phyloP scores from a whole-genome alignment of 2,113 vertebrate species.

The Leiothrix lutea region DNA sequence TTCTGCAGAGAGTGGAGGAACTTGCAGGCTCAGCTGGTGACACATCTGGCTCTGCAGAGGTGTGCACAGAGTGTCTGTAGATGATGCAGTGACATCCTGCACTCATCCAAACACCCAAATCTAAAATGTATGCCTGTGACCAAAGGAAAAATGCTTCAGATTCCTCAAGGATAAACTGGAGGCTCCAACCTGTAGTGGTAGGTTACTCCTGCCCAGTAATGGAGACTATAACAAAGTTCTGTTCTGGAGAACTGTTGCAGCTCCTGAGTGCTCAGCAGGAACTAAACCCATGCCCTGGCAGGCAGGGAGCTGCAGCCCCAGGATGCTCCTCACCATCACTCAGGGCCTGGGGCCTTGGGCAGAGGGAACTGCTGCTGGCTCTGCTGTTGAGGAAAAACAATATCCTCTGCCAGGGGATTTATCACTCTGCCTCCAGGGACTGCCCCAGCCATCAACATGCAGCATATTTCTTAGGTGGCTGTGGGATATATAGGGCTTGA shows the following conservation, averaged over 20 bases:
- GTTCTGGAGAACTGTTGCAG: background rate
- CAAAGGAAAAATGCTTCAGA: background rate
- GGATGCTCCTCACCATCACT: background rate
- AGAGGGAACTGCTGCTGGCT: background rate
- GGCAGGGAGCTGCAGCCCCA: background rate
- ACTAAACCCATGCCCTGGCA: background rate
- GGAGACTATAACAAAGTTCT: background rate
- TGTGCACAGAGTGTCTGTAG: background rate
- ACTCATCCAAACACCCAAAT: background rate
- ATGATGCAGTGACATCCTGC: background rate
- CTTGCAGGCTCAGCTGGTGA: background rate
- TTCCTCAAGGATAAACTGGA: background rate
- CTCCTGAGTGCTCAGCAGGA: background rate
- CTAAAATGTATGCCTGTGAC: background rate
- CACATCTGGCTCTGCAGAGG: background rate
- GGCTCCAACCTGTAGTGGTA: background rate
- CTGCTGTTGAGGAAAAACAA: background rate
- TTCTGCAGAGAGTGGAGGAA: background rate
- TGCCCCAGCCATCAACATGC: background rate
- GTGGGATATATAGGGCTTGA: background rate
- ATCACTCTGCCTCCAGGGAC: accelerated
- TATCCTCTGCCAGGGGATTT: background rate
- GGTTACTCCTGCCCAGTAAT: background rate
- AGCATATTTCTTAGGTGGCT: background rate
- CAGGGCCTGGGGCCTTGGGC: accelerated